Evolutionary conservation across 2,797 vertebrate genomes (phyloP), one percentile per base, ranked within the genome.

Genomic region (Sebastes nivosus): DNA sequence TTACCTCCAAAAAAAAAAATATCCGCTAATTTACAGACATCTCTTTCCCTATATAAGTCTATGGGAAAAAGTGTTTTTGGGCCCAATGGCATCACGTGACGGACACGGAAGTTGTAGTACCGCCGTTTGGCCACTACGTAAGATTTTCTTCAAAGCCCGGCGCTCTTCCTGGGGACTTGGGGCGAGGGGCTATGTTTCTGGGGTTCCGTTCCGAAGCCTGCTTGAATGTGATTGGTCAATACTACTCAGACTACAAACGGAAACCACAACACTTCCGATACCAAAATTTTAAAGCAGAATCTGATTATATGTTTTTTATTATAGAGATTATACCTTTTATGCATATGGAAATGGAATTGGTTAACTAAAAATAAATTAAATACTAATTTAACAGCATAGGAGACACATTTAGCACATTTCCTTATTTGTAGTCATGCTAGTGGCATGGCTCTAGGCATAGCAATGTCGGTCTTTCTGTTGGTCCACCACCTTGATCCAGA

Each of bases 81-180:
- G 42, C 16, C 42, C 1, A 46, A 46, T 46, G 6, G 42, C 42
- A 46, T 46, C 16, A 46, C 16, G 16, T 46, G 1, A 46, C 16
- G 1, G 16, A 46, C 42, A 46, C 42, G 2, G 38, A 42, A 42
- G 13, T 3, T 46, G 42, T 16, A 46, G 16, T 18, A 46, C 42
- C 6, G 4, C 42, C 1, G 1, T 46, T 46, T 46, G 16, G 42
- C 42, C 6, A 18, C 16, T 46, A 8, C 42, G 42, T 46, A 46
- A 2, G 6, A 46, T 46, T 46, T 18, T 16, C 16, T 46, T 18
- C 16, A 46, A 46, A 46, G 16, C 6, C 42, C 16, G 16, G 6
- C 42, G 6, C 42, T 46, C 42, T 46, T 46, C 14, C 5, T 1
- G 38, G 13, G 3, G 38, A 42, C 38, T 42, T 0, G 0, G 5